Base-by-base conservation (phyloP, 37 sponge, comb jelly and placozoan species). In the Mnemiopsis leidyi region DNA sequence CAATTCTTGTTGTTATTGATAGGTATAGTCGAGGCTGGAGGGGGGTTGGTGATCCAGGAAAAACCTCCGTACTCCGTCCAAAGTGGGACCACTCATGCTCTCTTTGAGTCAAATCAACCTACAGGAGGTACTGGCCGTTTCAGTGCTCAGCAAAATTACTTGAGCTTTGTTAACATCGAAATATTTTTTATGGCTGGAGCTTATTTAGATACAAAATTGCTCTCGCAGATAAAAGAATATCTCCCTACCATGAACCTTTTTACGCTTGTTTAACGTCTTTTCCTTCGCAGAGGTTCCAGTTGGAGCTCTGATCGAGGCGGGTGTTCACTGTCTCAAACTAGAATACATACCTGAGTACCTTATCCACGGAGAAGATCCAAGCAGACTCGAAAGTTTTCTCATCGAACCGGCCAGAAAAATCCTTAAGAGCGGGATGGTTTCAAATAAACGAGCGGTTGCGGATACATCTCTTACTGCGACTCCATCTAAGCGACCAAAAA, bases 281-380 rank as follows among this genome's bases (percentile, higher is more conserved):
- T n/a, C n/a, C n/a, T n/a, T n/a, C 90, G 13, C 90, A 85, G 90
- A 85, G 2, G 24, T 85, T 16, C 90, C 90, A 36, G 28, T 85
- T 13, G 40, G 61, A 20, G 90, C 90, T 1, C 48, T 85, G 1
- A 18, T 85, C 2, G 93, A 93, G 69, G 93, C 94, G 2, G 95
- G 95, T 13, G 94, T 96, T 1, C 76, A 48, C 35, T 97, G 98
- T 71, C 83, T 96, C 32, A 96, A 93, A 38, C 96, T 96, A 0
- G 98, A 97, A 16, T 97, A 95, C 93, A 96, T 97, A 85, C 95
- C 96, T 21, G 97, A 97, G 31, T 97, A 96, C 93, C 94, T 97
- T 0, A 93, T 93, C 21, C 95, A 95, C 61, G 90, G 90, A 20
- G 90, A 31, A 1, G 18, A 32, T 18, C 79, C 33, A 18, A 21